phyloP scores from a whole-genome alignment of 2,113 vertebrate genomes.

The Diadophis punctatus region DNA sequence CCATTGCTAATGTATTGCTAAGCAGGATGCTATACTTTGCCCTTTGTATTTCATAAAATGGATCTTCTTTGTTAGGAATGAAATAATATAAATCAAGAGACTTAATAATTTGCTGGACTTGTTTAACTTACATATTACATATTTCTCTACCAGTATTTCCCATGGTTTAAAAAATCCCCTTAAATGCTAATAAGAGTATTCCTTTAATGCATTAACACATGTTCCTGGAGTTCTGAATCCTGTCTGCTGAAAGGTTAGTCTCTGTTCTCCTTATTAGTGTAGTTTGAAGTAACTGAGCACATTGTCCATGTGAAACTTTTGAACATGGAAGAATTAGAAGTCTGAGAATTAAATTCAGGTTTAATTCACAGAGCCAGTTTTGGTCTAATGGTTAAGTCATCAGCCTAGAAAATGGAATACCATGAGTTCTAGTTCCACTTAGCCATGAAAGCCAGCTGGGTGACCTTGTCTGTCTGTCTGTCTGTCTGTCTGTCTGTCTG shows the following conservation, averaged over 20 bases:
- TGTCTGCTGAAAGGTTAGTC: neutral
- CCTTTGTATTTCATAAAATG: neutral
- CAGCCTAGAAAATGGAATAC: neutral
- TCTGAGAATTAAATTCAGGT: conserved; percentile 39
- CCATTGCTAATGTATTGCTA: neutral
- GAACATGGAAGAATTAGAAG: conserved; percentile 32
- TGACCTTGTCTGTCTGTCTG: neutral
- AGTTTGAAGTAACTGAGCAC: conserved; percentile 37
- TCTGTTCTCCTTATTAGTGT: conserved; percentile 26
- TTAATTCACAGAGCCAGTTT: conserved; percentile 28
- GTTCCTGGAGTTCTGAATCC: conserved; percentile 44
- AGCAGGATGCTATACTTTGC: neutral
- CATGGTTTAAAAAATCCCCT: neutral
- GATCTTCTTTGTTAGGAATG: neutral
- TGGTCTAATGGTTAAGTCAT: neutral
- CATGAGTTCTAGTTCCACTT: neutral
- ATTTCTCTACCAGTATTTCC: conserved; percentile 24
- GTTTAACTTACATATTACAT: fast-evolving
- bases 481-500: too few relatives aligned
- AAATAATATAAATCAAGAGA: neutral
- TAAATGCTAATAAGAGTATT: neutral
- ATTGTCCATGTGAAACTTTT: conserved; percentile 5
- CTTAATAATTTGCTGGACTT: fast-evolving
- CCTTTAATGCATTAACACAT: conserved; percentile 14
- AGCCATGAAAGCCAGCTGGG: neutral